Evolutionary conservation across 2,888 invertebrate species (phyloP), one percentile per base, ranked within the genome.

Genomic region (Pristionchus entomophagus): DNA sequence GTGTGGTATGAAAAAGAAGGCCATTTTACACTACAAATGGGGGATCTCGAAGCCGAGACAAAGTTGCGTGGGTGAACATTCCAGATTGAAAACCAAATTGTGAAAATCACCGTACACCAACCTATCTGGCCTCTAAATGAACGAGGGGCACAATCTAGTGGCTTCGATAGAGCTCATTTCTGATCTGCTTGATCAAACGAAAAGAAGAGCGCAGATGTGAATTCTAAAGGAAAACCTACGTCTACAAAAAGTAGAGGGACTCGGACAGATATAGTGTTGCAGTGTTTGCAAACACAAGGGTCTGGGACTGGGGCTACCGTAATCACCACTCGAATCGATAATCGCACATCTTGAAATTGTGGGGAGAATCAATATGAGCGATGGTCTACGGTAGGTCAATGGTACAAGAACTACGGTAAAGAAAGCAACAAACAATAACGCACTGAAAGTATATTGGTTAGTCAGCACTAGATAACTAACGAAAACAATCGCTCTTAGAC

Each of bases 401-500:
- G 69, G 29, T 69, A 69, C 69, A 69, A 17, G 69, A 19, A 69
- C 69, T 69, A 69, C 69, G 6, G 38, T n/a, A n/a, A n/a, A n/a
- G n/a, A n/a, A n/a, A n/a, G 12, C 22, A 69, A n/a, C 38, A 35
- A 69, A 38, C 22, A 69, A 65, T n/a, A 29, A 69, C 8, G 41
- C 38, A 38, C 38, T 69, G 69, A 69, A 69, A 69, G 69, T 69
- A n/a, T n/a, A 38, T 69, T 69, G 69, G 69, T 69, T 69, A 69
- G 69, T 69, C 38, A 69, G 69, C 69, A 69, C 69, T 62, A 62
- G 59, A 59, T n/a, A 62, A 62, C 32, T 69, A 69, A 69, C 69
- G 69, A 69, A 69, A 69, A 38, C 38, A 69, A 69, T 3, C 38
- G 10, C 19, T 32, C 29, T 62, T n/a, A 62, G 17, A 6, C 29